phyloP scores from a whole-genome alignment of 1,140 invertebrate species.

The Rhopalosiphum maidis region DNA sequence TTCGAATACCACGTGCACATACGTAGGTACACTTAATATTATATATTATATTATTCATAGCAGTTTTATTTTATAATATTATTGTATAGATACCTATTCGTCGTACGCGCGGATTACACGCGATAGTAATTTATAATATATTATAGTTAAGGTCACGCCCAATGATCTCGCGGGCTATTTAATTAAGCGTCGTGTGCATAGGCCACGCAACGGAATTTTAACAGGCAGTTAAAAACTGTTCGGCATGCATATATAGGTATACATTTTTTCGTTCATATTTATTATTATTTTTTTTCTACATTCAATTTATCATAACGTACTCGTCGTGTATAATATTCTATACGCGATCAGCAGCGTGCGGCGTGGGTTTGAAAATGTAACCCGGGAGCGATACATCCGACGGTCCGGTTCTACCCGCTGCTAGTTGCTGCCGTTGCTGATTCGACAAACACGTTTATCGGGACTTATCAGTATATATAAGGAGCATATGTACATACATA shows the following conservation, averaged over 20 bases:
- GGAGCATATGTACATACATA: not conserved
- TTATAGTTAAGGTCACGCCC: conserved; percentile 50
- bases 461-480: conserved; percentile 31
- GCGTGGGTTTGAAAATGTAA: conserved; percentile 54
- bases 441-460: conserved; percentile 53
- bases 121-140: conserved; percentile 41
- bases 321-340: not conserved
- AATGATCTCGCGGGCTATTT: conserved; percentile 57
- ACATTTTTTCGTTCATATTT: conserved; percentile 27
- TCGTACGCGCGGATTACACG: conserved; percentile 16
- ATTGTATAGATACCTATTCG: not conserved
- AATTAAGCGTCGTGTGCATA: conserved; percentile 56
- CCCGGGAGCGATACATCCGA: conserved; percentile 54
- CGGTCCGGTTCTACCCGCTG: conserved; percentile 19
- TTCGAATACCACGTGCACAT: not conserved
- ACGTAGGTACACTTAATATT: not conserved
- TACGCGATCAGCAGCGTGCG: not conserved
- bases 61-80: conserved; percentile 37
- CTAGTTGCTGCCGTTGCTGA: not conserved
- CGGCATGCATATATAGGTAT: not conserved
- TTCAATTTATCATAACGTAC: conserved; percentile 57
- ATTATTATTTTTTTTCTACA: conserved; percentile 36
- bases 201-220: conserved; percentile 54
- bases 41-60: not conserved
- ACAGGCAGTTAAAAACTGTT: conserved; percentile 52